These are phyloP conservation scores for Harpagifer antarcticus DNA, from an alignment of 2,797 vertebrate genomes.

Conservation along the genomic window DNA sequence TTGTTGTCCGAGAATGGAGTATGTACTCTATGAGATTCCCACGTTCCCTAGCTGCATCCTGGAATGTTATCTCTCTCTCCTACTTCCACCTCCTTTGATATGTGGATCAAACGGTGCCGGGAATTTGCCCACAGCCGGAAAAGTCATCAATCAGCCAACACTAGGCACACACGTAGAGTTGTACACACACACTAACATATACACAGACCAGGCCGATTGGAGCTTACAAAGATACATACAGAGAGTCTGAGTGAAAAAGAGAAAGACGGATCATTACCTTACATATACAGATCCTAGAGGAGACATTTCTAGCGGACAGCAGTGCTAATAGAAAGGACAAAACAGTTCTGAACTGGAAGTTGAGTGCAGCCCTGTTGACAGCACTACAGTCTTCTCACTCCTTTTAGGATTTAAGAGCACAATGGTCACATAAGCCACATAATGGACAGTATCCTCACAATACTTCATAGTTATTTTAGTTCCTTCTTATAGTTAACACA, in stretches of 20 bases:
- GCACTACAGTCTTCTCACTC: background rate
- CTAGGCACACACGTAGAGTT: constrained; percentile 37
- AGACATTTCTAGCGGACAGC: constrained; percentile 25
- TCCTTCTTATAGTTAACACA: too few relatives aligned
- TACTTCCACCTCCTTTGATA: constrained; percentile 79
- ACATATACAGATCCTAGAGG: constrained; percentile 27
- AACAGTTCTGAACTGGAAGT: constrained; percentile 15
- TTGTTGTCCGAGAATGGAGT: constrained; percentile 54
- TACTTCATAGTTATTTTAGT: background rate
- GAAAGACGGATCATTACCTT: constrained; percentile 4
- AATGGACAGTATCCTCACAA: background rate
- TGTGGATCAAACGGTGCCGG: constrained; percentile 77
- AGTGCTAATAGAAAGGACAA: constrained; percentile 18
- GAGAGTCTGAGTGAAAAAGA: constrained; percentile 11
- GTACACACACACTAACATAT: constrained; percentile 11
- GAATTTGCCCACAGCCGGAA: constrained; percentile 76
- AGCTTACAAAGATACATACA: constrained; percentile 21
- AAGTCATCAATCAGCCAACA: constrained; percentile 78
- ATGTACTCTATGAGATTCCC: constrained; percentile 70
- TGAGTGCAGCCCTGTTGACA: constrained; percentile 8
- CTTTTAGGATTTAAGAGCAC: constrained; percentile 12
- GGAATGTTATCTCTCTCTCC: constrained; percentile 78
- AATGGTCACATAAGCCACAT: background rate
- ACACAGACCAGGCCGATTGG: constrained; percentile 27
- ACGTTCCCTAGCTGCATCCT: constrained; percentile 75